These are phyloP conservation scores for Peromyscus aztecus DNA, from an alignment of 2,797 vertebrate genomes.

Conservation along the genomic window DNA sequence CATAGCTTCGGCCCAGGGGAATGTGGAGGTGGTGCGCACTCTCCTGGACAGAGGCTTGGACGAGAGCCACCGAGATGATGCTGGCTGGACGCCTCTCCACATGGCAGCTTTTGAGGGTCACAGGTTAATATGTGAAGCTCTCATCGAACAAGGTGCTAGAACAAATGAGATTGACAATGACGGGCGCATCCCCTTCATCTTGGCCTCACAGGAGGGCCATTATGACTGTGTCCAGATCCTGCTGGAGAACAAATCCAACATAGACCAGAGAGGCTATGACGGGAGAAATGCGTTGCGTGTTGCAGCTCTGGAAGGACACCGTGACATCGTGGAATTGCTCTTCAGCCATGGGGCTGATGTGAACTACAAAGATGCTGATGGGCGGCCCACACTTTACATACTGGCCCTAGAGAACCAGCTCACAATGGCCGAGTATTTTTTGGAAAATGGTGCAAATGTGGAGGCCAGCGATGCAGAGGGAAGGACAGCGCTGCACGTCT, in stretches of 20 bases:
- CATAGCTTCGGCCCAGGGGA: constrained; percentile 98
- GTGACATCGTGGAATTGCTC: constrained; percentile 96
- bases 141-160: constrained; percentile 98
- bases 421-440: constrained; percentile 97
- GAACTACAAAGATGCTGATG: constrained; percentile 97
- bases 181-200: constrained; percentile 95
- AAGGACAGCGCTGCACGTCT: constrained; percentile 97
- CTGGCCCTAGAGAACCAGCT: constrained; percentile 98
- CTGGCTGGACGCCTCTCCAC: constrained; percentile 98
- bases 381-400: constrained; percentile 98
- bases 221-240: constrained; percentile 70
- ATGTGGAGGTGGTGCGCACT: constrained; percentile 98
- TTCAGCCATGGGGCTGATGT: constrained; percentile 95
- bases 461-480: constrained; percentile 97
- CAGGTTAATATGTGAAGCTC: constrained; percentile 96
- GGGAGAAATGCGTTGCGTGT: constrained; percentile 97
- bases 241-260: constrained; percentile 95
- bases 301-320: constrained; percentile 96
- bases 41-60: constrained; percentile 99
- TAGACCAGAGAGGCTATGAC: constrained; percentile 97
- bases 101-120: constrained; percentile 99
- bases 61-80: constrained; percentile 98
- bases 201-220: constrained; percentile 95
- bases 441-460: constrained; percentile 97
- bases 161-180: constrained; percentile 98